Evolutionary conservation across 2,797 vertebrate species (phyloP), one percentile per base, ranked within the genome.

Genomic region (Hozukius guyotensis): DNA sequence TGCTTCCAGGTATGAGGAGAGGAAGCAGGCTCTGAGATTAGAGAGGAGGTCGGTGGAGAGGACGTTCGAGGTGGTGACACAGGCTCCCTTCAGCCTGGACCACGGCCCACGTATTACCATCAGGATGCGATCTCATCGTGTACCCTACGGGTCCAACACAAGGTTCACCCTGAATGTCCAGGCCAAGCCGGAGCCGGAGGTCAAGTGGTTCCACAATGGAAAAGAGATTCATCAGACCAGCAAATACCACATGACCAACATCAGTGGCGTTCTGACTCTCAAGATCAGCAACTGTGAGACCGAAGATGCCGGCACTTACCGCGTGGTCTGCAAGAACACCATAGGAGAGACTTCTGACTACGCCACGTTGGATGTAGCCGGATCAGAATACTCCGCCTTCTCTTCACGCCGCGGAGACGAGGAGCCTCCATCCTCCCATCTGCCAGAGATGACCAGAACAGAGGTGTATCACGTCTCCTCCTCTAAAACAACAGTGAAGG

Each of bases 311-410:
- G 99, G 99, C 68, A 99, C 98, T 10, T 99, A 99, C 78, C 96
- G 98, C 59, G 97, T 96, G 11, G 94, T 99, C 75, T 98, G 97
- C 91, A 97, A 94, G 85, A 99, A 99, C 73, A 84, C 96, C 89
- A 99, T 97, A 95, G 99, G 99, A 22, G 98, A 99, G 84, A 97
- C 97, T 25, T 98, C 98, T 8, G 99, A 99, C 90, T 99, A 98
- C 25, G 98, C 98, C 20, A 99, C 97, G 2, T 84, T 99, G 71
- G 99, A 99, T 75, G 97, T 99, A 49, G 95, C 97, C 29, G 97
- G 94, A 77, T 96, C 95, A 72, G 97, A 96, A 88, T 99, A 96
- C 72, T 96, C 96, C 76, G 96, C 96, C 65, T 98, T 95, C 72
- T 95, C 96, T 59, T 97, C 97, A 66, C 92, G 93, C 34, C 96